phyloP scores from a whole-genome alignment of 1,140 invertebrate species.

The Drosophila nigromelanica region DNA sequence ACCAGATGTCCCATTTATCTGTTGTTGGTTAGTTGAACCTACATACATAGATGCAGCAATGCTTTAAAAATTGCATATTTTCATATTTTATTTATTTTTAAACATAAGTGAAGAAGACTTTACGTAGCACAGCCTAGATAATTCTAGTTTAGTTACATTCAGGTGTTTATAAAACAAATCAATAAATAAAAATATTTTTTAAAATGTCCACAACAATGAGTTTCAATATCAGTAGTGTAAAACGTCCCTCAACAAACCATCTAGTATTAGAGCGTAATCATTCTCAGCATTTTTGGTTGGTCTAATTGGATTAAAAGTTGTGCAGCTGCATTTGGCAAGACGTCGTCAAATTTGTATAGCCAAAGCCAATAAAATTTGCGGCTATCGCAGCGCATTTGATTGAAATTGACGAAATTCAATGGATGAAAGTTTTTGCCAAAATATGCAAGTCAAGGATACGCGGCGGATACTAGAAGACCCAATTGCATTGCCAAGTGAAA shows the following conservation, averaged over 20 bases:
- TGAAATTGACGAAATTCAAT: slow-evolving; percentile 66
- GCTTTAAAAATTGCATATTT: too few relatives aligned
- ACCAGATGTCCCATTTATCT: too few relatives aligned
- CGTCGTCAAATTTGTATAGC: slow-evolving; percentile 40
- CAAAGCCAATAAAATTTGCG: slow-evolving; percentile 43
- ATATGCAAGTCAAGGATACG: slow-evolving; percentile 11
- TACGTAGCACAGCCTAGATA: too few relatives aligned
- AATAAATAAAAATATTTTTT: too few relatives aligned
- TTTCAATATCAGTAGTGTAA: not conserved
- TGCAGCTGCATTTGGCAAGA: slow-evolving; percentile 30
- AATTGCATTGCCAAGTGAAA: slow-evolving; percentile 29
- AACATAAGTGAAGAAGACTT: too few relatives aligned
- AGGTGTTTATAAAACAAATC: too few relatives aligned
- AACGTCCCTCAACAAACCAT: not conserved
- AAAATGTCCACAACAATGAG: too few relatives aligned
- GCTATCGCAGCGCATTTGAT: slow-evolving; percentile 50
- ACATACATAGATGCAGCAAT: too few relatives aligned
- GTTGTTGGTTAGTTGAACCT: too few relatives aligned
- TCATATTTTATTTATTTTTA: too few relatives aligned
- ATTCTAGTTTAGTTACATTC: too few relatives aligned
- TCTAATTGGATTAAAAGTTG: slow-evolving; percentile 45
- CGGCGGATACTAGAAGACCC: not conserved
- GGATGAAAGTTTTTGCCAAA: slow-evolving; percentile 8
- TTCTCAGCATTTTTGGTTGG: not conserved
- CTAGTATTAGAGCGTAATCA: not conserved